phyloP scores from a whole-genome alignment of 2,113 vertebrate species.

The Python bivittatus region DNA sequence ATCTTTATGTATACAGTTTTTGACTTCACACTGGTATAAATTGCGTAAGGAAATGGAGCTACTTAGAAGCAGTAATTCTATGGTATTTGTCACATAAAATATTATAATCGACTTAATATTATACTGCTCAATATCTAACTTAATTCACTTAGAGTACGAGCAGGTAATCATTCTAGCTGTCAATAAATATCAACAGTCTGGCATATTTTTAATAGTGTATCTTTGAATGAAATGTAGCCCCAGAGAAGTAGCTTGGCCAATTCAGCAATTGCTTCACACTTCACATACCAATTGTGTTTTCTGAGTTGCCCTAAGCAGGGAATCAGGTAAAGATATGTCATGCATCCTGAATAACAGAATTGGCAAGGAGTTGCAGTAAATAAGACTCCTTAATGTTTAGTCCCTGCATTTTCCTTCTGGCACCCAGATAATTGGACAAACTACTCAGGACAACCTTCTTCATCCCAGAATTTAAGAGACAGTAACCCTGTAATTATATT shows the following conservation, averaged over 20 bases:
- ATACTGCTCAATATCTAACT: slow-evolving; percentile 22
- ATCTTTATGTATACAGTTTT: background rate
- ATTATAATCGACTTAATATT: slow-evolving; percentile 30
- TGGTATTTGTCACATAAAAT: background rate
- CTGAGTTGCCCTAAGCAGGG: background rate
- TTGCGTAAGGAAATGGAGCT: background rate
- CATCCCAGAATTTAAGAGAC: background rate
- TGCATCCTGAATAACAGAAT: background rate
- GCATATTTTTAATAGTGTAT: background rate
- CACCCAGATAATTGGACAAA: background rate
- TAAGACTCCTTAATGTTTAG: background rate
- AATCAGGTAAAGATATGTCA: too few relatives aligned
- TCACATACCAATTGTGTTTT: background rate
- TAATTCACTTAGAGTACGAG: background rate
- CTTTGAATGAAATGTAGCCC: background rate
- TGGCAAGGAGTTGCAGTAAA: background rate
- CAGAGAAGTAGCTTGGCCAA: background rate
- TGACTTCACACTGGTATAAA: background rate
- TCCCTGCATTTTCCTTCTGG: background rate
- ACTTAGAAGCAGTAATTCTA: background rate
- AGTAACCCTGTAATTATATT: background rate
- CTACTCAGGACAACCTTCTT: background rate
- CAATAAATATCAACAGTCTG: slow-evolving; percentile 3
- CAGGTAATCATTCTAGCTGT: slow-evolving; percentile 16
- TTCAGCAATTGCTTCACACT: background rate